Base-by-base conservation (phyloP, 1,140 invertebrate species). In the Achatina immaculata region DNA sequence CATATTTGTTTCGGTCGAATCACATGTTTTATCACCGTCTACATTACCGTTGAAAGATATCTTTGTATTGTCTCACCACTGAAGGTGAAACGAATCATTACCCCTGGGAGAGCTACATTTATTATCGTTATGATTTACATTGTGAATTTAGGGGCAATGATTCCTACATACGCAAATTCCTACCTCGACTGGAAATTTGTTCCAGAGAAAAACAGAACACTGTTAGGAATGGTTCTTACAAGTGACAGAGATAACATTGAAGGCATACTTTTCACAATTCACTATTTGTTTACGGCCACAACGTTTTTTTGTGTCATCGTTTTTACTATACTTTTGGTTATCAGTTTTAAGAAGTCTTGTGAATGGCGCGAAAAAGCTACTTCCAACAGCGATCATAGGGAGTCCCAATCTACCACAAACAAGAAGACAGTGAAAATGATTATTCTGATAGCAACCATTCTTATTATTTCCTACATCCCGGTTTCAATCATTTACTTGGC, bases 61-160 rank as follows among this genome's bases (percentile, higher is more conserved):
- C n/a, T 75, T 9, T 42, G 73, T 43, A 75, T 75, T 19, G 73
- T 48, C 7, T 62, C 58, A 2, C 73, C 73, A 16, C 48, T 75
- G 42, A 75, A 75, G n/a, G 48, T 75, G 7, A 75, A 75, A 28
- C 7, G 16, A 11, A 3, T 72, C 3, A 14, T 72, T 1, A 72
- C 69, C 14, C 38, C 16, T 1, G 34, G 14, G 38, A 31, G 45
- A 51, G 58, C 73, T n/a, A 58, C 55, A 7, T 34, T 36, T 14
- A 68, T 68, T 36, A 31, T 68, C 28, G 21, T 7, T 40, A 3
- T 68, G 6, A 36, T 68, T 24, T 68, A 68, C 38, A 6, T 68
- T 38, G 11, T 36, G 11, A 68, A 38, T 14, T 3, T 68, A 68
- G 31, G 11, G 28, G 16, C 28, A 11, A 11, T 73, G 9, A 16